Evolutionary conservation across 2,797 vertebrate genomes (phyloP).

Genomic region (Sparidentex hasta): DNA sequence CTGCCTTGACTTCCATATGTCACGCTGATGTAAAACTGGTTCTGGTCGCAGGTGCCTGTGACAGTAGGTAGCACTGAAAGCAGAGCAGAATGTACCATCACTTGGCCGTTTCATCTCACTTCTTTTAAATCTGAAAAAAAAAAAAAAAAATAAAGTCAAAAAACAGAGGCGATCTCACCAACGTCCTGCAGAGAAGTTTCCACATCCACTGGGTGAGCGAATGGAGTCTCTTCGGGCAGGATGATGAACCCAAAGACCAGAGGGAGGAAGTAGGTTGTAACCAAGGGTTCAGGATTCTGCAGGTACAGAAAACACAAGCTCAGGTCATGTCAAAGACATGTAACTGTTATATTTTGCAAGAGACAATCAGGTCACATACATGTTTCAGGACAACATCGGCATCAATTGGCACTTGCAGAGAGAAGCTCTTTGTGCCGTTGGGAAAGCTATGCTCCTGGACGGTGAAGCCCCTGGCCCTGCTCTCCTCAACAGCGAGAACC

Average conservation of each 20-base stretch:
- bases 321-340: not conserved
- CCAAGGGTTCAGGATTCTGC: conserved; percentile 72
- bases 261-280: conserved; percentile 72
- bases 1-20: conserved; percentile 73
- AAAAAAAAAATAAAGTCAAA: not conserved
- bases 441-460: conserved; percentile 73
- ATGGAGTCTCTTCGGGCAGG: conserved; percentile 76
- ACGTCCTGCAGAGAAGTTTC: conserved; percentile 72
- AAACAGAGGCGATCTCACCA: conserved; percentile 61
- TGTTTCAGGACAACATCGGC: conserved; percentile 70
- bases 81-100: not conserved
- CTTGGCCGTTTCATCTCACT: not conserved
- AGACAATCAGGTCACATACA: conserved; percentile 60
- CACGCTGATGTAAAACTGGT: conserved; percentile 74
- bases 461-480: conserved; percentile 69
- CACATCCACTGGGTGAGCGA: conserved; percentile 63
- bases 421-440: conserved; percentile 74
- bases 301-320: not conserved
- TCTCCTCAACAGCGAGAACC: conserved; percentile 75
- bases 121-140: not conserved
- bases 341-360: too few species aligned
- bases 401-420: conserved; percentile 79
- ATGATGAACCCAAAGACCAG: conserved; percentile 79
- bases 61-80: conserved; percentile 76
- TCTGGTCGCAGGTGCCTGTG: conserved; percentile 78